Percentiles rank a stretch among this genome's conserved stretches.
Evolutionary conservation across 1,140 invertebrate genomes (phyloP).

Genomic region (Matsumurasca onukii): DNA sequence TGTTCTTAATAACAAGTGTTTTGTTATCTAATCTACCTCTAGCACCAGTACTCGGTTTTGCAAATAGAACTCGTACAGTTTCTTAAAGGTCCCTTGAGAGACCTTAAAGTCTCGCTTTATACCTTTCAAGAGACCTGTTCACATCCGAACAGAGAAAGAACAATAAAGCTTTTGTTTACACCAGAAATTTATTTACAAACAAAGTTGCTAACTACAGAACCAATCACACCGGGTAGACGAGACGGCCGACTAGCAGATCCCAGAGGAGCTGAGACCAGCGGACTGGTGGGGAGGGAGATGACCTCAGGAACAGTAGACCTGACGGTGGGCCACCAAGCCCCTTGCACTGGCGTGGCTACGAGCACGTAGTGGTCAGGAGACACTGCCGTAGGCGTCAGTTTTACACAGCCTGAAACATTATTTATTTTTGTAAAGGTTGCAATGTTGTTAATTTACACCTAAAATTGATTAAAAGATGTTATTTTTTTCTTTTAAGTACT

Average conservation of each 20-base stretch:
- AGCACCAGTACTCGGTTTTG: too few relatives aligned
- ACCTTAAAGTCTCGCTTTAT: too few relatives aligned
- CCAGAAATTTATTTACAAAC: too few relatives aligned
- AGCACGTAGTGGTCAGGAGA: constrained; percentile 47
- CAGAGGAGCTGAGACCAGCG: constrained; percentile 51
- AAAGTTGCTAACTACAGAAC: too few relatives aligned
- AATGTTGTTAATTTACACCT: constrained; percentile 1
- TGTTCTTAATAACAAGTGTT: too few relatives aligned
- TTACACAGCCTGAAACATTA: constrained; percentile 49
- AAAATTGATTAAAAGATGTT: constrained; percentile 30
- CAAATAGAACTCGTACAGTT: too few relatives aligned
- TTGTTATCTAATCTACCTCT: too few relatives aligned
- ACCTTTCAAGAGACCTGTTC: too few relatives aligned
- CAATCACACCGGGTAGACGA: constrained; percentile 50
- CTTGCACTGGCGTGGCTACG: constrained; percentile 44
- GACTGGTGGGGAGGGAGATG: constrained; percentile 47
- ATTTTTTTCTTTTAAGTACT: constrained; percentile 6
- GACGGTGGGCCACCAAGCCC: constrained; percentile 51
- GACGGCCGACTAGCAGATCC: constrained; percentile 52
- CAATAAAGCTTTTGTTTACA: too few relatives aligned
- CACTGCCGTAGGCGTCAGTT: constrained; percentile 41
- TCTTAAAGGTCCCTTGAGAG: too few relatives aligned
- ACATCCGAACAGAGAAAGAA: too few relatives aligned
- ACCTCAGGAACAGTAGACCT: constrained; percentile 52
- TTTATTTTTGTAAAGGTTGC: constrained; percentile 28